These are phyloP conservation scores for Charina bottae DNA, from an alignment of 2,113 vertebrate species.

Conservation along the genomic window DNA sequence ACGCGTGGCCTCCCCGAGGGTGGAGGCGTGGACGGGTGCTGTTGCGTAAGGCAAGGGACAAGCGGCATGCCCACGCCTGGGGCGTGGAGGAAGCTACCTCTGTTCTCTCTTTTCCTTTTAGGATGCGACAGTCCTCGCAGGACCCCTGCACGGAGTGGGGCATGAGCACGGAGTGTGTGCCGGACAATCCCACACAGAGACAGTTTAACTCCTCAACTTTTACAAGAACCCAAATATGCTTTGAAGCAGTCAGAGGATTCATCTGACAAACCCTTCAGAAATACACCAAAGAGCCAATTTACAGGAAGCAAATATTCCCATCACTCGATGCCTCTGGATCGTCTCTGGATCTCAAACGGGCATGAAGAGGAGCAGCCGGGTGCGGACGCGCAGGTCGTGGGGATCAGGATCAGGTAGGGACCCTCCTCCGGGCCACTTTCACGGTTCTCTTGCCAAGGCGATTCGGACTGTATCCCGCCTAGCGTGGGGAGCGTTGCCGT, in stretches of 20 bases:
- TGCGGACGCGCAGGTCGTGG: conserved; percentile 18
- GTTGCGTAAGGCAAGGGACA: conserved; percentile 51
- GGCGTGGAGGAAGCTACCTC: conserved; percentile 45
- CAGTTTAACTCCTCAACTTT: conserved; percentile 36
- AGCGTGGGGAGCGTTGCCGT: background rate
- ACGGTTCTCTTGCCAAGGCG: background rate
- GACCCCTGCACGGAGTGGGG: conserved; percentile 49
- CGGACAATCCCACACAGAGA: conserved; percentile 45
- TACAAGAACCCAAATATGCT: conserved; percentile 47
- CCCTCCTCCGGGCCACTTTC: conserved; percentile 28
- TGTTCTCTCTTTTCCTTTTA: conserved; percentile 59
- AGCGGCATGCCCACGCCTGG: conserved; percentile 20
- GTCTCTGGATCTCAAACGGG: background rate
- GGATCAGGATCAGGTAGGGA: conserved; percentile 70
- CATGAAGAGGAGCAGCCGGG: conserved; percentile 16
- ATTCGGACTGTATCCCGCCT: conserved; percentile 5
- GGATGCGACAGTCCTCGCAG: conserved; percentile 52
- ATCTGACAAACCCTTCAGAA: conserved; percentile 14
- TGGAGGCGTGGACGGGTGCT: conserved; percentile 38
- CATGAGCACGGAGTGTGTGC: conserved; percentile 8
- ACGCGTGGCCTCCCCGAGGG: conserved; percentile 28
- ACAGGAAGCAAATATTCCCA: conserved; percentile 4
- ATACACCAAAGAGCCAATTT: conserved; percentile 30
- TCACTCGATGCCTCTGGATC: background rate
- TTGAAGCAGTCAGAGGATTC: conserved; percentile 40